Conservation (phyloP, 2,888 invertebrate species). For the Phalera bucephala region DNA sequence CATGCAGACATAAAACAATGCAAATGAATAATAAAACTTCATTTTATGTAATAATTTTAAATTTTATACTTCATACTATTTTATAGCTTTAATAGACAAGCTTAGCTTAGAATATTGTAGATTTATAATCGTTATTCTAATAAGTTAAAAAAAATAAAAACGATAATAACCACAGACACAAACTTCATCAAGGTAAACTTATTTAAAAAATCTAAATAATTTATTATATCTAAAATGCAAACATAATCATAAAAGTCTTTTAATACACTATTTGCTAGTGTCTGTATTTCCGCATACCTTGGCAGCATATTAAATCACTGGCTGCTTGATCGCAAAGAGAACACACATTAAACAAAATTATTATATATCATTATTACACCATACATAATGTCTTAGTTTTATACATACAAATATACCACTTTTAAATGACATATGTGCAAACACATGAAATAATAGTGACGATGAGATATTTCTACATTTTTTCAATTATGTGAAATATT, state of each 20-base stretch:
- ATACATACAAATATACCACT: background rate
- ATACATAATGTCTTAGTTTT: too few relatives aligned
- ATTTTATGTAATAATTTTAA: background rate
- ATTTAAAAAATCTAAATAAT: background rate
- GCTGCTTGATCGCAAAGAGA: conserved; percentile 78
- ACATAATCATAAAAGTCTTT: conserved; percentile 20
- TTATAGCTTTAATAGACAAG: too few relatives aligned
- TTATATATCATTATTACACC: background rate
- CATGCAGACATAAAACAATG: conserved; percentile 26
- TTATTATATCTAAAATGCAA: conserved; percentile 17
- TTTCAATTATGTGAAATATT: too few relatives aligned
- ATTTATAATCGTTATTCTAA: background rate
- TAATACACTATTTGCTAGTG: too few relatives aligned
- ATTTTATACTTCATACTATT: too few relatives aligned
- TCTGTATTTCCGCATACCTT: conserved; percentile 68
- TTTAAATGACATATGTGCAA: too few relatives aligned
- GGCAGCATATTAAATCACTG: conserved; percentile 82
- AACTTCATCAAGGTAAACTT: conserved; percentile 1
- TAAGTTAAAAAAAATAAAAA: background rate
- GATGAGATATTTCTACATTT: background rate
- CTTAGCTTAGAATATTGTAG: background rate
- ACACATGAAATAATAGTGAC: too few relatives aligned
- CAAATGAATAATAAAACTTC: conserved; percentile 5
- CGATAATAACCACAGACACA: conserved; percentile 5
- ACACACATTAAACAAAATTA: conserved; percentile 46